Percentiles rank a stretch among this genome's conserved stretches.
Conservation (phyloP, 2,113 vertebrate genomes). For the Antechinus stuartii region DNA sequence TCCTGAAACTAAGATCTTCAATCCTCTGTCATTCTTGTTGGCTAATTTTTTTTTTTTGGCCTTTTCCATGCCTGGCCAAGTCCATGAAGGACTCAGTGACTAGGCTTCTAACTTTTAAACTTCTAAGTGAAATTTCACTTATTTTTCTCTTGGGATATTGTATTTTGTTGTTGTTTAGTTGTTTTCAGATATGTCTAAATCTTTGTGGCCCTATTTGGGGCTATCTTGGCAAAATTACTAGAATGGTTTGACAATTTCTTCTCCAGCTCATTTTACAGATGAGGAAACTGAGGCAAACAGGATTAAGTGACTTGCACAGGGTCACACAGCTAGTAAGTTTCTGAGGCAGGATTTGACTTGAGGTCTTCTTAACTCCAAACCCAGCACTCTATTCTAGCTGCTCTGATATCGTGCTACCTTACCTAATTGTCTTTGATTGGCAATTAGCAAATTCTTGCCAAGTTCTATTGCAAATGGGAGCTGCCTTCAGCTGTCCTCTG, state of each 20-base stretch:
- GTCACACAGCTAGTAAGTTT: neutral
- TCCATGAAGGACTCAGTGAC: neutral
- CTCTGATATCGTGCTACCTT: neutral
- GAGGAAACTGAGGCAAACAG: neutral
- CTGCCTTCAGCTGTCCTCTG: slow-evolving; percentile 1
- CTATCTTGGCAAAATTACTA: neutral
- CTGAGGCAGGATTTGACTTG: neutral
- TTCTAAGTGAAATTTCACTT: neutral
- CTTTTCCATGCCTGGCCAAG: neutral
- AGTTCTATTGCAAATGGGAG: neutral
- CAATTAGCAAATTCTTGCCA: slow-evolving; percentile 1
- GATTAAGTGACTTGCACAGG: neutral
- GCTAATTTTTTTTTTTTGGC: neutral
- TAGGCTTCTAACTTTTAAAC: neutral
- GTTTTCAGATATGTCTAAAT: neutral
- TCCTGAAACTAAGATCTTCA: neutral
- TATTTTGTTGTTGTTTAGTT: neutral
- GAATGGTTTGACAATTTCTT: neutral
- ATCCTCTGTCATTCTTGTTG: neutral
- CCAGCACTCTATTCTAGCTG: neutral
- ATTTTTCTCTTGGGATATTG: neutral
- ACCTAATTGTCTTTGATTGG: slow-evolving; percentile 1
- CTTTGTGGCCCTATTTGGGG: neutral
- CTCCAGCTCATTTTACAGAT: neutral
- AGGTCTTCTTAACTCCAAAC: neutral